phyloP scores from a whole-genome alignment of 1,140 invertebrate genomes.

The Polyergus mexicanus region DNA sequence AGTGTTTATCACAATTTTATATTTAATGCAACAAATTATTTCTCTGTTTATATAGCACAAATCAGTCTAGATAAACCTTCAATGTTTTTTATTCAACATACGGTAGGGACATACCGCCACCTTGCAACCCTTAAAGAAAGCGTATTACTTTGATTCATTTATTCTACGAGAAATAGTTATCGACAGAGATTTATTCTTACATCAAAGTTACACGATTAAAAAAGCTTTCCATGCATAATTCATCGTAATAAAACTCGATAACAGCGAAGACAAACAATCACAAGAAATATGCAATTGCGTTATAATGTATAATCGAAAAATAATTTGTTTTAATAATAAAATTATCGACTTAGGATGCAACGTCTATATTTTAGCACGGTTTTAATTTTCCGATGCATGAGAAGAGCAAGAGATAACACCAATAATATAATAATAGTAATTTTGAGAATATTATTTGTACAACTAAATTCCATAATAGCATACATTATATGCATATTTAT shows the following conservation, averaged over 20 bases:
- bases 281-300: not conserved
- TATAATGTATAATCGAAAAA: not conserved
- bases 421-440: not conserved
- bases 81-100: not conserved
- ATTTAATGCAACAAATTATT: too few species aligned
- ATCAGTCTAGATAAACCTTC: too few species aligned
- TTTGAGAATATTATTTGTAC: slow-evolving; percentile 1
- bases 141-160: slow-evolving; percentile 24
- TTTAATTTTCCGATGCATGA: not conserved
- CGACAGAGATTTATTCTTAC: slow-evolving; percentile 27
- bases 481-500: not conserved
- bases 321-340: slow-evolving; percentile 21
- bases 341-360: slow-evolving; percentile 51
- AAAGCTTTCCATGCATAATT: slow-evolving; percentile 4
- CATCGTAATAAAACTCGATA: not conserved
- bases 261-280: not conserved
- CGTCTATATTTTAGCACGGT: slow-evolving; percentile 7
- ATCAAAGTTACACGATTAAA: not conserved
- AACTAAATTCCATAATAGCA: slow-evolving; percentile 19
- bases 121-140: slow-evolving; percentile 40
- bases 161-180: slow-evolving; percentile 34
- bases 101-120: slow-evolving; percentile 38
- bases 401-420: not conserved
- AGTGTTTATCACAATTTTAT: not conserved
- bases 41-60: too few species aligned